Evolutionary conservation across 2,888 invertebrate species (phyloP).

Genomic region (Euphydryas editha): DNA sequence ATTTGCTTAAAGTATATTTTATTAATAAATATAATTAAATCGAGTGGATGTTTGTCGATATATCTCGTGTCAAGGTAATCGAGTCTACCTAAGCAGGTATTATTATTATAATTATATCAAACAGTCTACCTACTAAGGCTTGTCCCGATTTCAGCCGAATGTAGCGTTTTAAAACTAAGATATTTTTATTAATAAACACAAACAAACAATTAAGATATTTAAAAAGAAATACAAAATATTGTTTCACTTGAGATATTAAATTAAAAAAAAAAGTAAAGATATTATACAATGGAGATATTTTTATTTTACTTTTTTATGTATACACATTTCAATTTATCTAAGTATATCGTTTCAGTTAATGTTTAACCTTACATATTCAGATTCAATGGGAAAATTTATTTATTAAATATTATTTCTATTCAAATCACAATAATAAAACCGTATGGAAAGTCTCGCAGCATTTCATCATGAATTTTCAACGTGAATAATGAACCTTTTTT

Average conservation of each 20-base stretch:
- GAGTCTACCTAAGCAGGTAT: constrained; percentile 7
- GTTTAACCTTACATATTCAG: too few relatives aligned
- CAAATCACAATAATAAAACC: too few relatives aligned
- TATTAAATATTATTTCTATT: too few relatives aligned
- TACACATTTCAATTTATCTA: too few relatives aligned
- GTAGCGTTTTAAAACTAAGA: not conserved
- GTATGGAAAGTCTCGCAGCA: too few relatives aligned
- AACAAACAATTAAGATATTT: not conserved
- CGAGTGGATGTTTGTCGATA: not conserved
- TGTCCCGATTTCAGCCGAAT: constrained; percentile 18
- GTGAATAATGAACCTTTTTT: too few relatives aligned
- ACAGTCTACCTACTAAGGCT: constrained; percentile 14
- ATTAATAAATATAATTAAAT: constrained; percentile 3
- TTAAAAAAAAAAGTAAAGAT: not conserved
- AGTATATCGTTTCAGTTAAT: too few relatives aligned
- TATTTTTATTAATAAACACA: not conserved
- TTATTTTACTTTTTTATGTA: too few relatives aligned
- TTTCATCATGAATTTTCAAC: too few relatives aligned
- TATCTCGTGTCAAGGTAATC: constrained; percentile 27
- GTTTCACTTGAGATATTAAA: not conserved
- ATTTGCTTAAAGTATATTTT: constrained; percentile 2
- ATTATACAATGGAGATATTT: too few relatives aligned
- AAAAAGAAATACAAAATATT: not conserved
- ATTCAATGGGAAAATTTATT: too few relatives aligned
- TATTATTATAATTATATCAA: constrained; percentile 27